Evolutionary conservation across 64 coral and sea anemone species (phyloP).

Genomic region (Pocillopora verrucosa): DNA sequence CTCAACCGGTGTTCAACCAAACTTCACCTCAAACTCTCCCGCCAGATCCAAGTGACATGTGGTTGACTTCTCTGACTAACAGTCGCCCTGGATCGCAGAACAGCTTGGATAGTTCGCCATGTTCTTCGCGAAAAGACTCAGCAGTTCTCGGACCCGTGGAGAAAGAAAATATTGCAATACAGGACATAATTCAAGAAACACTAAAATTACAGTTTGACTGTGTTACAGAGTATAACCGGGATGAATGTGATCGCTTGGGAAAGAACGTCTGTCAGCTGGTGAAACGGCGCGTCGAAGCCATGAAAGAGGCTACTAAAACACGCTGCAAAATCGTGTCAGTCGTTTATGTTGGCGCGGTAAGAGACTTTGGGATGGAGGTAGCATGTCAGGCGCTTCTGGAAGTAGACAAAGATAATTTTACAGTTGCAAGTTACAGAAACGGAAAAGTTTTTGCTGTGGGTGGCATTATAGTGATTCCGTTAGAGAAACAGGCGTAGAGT

Average conservation of each 20-base stretch:
- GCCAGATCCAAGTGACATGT: slow-evolving; percentile 26
- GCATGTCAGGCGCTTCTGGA: slow-evolving; percentile 74
- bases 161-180: slow-evolving; percentile 67
- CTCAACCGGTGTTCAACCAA: slow-evolving; percentile 42
- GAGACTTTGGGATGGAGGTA: slow-evolving; percentile 77
- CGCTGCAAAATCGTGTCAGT: slow-evolving; percentile 81
- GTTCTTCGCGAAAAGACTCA: slow-evolving; percentile 51
- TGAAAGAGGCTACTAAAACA: slow-evolving; percentile 74
- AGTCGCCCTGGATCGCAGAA: slow-evolving; percentile 29
- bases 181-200: slow-evolving; percentile 85
- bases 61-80: not conserved
- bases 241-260: slow-evolving; percentile 79
- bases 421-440: slow-evolving; percentile 79
- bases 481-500: not conserved
- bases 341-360: slow-evolving; percentile 78
- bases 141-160: slow-evolving; percentile 34
- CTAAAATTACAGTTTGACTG: slow-evolving; percentile 86
- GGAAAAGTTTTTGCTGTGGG: slow-evolving; percentile 78
- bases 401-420: slow-evolving; percentile 77
- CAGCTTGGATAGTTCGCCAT: slow-evolving; percentile 72
- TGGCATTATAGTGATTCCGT: slow-evolving; percentile 56
- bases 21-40: slow-evolving; percentile 57
- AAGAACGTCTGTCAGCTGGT: slow-evolving; percentile 91
- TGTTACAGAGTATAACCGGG: slow-evolving; percentile 75
- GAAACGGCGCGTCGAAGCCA: slow-evolving; percentile 74